Conservation (phyloP, 1,140 invertebrate genomes). For the Drosophila aff. region DNA sequence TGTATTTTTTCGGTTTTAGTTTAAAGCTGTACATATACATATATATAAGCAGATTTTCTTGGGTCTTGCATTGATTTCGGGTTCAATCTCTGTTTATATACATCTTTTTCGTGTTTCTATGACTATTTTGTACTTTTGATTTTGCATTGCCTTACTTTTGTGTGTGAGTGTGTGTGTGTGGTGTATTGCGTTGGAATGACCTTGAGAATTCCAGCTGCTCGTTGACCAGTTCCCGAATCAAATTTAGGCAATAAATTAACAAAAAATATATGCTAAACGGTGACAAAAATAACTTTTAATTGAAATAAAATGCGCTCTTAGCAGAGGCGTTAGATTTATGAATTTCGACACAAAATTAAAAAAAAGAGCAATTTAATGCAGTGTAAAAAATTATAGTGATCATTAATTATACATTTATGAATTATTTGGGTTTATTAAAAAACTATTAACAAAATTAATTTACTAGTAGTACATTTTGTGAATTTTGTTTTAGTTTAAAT, state of each 20-base stretch:
- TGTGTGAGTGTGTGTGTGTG: slow-evolving; percentile 7
- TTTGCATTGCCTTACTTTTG: slow-evolving; percentile 41
- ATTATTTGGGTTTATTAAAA: background rate
- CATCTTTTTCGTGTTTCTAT: slow-evolving; percentile 25
- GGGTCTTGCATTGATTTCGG: background rate
- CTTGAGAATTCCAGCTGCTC: slow-evolving; percentile 22
- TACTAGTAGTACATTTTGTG: background rate
- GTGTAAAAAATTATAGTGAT: background rate
- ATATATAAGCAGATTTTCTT: slow-evolving; percentile 16
- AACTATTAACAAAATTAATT: background rate
- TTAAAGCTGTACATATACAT: slow-evolving; percentile 48
- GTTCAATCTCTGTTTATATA: slow-evolving; percentile 17
- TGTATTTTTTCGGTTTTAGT: slow-evolving; percentile 23
- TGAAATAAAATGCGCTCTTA: slow-evolving; percentile 17
- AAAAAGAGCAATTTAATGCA: background rate
- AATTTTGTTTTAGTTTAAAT: background rate
- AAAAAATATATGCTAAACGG: slow-evolving; percentile 53
- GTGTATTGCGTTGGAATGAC: slow-evolving; percentile 15
- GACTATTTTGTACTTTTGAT: slow-evolving; percentile 69
- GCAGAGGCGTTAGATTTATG: slow-evolving; percentile 61
- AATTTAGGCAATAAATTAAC: slow-evolving; percentile 70
- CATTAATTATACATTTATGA: too few species aligned
- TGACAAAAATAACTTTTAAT: slow-evolving; percentile 53
- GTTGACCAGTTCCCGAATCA: slow-evolving; percentile 51
- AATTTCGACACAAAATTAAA: slow-evolving; percentile 34